Evolutionary conservation across 2,797 vertebrate species (phyloP), one percentile per base, ranked within the genome.

Genomic region (Sebastolobus altivelis): DNA sequence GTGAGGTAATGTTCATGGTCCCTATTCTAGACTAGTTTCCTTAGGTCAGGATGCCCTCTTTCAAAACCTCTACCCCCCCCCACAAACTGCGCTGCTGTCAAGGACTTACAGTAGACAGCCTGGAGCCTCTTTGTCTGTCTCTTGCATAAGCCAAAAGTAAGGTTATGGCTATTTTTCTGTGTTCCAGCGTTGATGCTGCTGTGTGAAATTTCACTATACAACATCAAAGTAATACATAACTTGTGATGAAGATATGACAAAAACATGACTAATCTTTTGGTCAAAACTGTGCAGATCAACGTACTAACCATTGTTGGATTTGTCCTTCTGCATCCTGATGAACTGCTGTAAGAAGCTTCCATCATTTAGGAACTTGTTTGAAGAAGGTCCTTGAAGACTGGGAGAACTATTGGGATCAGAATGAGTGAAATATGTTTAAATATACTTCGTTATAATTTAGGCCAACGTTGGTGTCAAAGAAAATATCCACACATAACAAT

Each of bases 311-410:
- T 87, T 89, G 60, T 61, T 93, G 2, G 95, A 81, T 76, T 98
- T 98, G 3, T 98, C 97, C 85, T 96, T 98, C 92, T 99, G 98
- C 93, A 99, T 94, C 91, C 97, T 98, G 84, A 99, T 96, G 92
- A 99, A 99, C 91, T 99, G 98, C 91, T 99, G 99, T 71, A 99
- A 94, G 90, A 99, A 99, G 86, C 99, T 99, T 73, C 99, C 99
- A 10, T 99, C 99, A 0, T 99, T 99, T 81, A 94, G 96, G 90
- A 99, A 99, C 91, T 99, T 99, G 93, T 99, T 99, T 0, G 95
- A 95, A 1, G 95, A 93, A 54, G 95, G 84, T 1, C 69, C 94
- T 49, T 96, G 94, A 7, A 88, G 65, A 8, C 93, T 92, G 13
- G 94, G 13, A 86, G 91, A 27, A 94, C 93, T 81, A 93, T 90